Base-by-base conservation (phyloP, 2,113 vertebrate genomes). In the Cyprinus carpio region DNA sequence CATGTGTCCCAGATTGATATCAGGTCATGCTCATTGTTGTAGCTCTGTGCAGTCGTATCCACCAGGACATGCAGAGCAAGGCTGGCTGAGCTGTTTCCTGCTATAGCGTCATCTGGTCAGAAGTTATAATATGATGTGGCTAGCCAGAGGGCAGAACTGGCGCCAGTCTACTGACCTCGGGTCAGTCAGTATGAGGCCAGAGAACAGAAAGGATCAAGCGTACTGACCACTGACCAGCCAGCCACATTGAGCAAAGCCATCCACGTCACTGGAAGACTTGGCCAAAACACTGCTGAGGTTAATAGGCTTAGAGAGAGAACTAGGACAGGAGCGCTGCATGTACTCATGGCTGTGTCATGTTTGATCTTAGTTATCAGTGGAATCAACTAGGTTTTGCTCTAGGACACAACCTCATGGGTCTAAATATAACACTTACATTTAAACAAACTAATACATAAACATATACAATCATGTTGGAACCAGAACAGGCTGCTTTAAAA, bases 301-400 rank as follows among this genome's bases (percentile, higher is more conserved):
- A 92, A 93, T 87, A 90, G 83, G 92, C 90, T 92, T 91, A 91
- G 87, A 37, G 49, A 74, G 37, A 89, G 86, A 92, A 92, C 88
- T 92, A 89, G 92, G 91, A 82, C 93, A 92, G 86, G 87, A 87
- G 89, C 87, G 90, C 88, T n/a, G 88, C 79, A 79, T 69, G 87
- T 90, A 90, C 90, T 86, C 88, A 79, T 88, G 84, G 88, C 84
- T 82, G 88, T 90, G 90, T 92, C 90, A 89, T 81, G 80, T 76
- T 74, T 87, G 91, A 86, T 90, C 92, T 85, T 69, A 74, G 86
- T 91, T 90, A 83, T 88, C 90, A 78, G 74, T 72, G 18, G 75
- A 78, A 83, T 90, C 89, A 92, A 93, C 89, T 91, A 90, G 89
- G 40, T 90, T 94, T 91, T 93, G 89, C 90, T 84, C 87, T 82